Evolutionary conservation across 1,140 invertebrate genomes (phyloP).

Genomic region (Lepidostoma basale): DNA sequence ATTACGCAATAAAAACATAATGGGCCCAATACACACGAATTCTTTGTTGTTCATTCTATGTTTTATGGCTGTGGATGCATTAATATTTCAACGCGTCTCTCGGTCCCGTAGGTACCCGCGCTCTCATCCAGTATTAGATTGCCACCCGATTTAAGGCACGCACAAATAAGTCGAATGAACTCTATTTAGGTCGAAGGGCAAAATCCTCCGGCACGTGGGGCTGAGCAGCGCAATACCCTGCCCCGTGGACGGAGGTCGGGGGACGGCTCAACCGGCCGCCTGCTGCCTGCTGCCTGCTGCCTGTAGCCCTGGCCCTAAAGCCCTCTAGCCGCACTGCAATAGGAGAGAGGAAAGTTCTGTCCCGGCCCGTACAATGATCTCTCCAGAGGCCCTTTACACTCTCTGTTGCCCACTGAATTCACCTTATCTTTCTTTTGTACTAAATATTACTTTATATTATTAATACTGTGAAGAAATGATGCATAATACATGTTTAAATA

Average conservation of each 20-base stretch:
- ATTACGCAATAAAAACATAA: conserved; percentile 26
- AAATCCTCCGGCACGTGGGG: conserved; percentile 34
- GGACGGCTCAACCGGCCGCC: neutral
- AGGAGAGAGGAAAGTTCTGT: no score
- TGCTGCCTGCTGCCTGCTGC: neutral
- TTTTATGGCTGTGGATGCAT: conserved; percentile 20
- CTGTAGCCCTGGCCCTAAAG: neutral
- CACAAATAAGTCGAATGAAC: conserved; percentile 45
- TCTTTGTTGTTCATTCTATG: conserved; percentile 20
- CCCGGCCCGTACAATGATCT: no score
- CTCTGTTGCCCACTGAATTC: no score
- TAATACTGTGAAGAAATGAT: no score
- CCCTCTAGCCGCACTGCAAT: no score
- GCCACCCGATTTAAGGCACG: conserved; percentile 41
- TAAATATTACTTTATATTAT: no score
- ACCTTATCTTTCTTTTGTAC: no score
- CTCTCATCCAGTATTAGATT: conserved; percentile 35
- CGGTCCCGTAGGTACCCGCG: neutral
- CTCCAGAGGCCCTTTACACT: no score
- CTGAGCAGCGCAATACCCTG: conserved; percentile 8
- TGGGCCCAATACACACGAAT: conserved; percentile 14
- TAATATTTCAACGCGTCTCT: conserved; percentile 20
- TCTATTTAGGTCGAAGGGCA: conserved; percentile 44
- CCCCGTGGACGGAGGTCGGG: neutral
- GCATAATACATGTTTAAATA: no score